Percentiles rank a stretch among this genome's conserved stretches.
Conservation (phyloP, 2,888 invertebrate species). For the Lycocerus yunnanus region DNA sequence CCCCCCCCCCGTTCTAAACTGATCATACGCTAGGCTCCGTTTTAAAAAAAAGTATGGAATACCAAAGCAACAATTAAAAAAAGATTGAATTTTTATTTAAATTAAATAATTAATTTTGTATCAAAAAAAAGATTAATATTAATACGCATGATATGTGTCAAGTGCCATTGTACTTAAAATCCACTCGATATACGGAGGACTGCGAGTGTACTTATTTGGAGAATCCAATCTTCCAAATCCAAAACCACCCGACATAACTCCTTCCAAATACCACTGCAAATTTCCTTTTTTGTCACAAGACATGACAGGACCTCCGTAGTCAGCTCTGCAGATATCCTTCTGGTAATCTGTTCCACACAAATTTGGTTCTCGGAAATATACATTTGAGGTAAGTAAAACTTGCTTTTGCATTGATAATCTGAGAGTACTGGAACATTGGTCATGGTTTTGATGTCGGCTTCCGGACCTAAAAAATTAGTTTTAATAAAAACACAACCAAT, state of each 20-base stretch:
- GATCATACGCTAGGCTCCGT: too few species aligned
- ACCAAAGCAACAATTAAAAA: too few species aligned
- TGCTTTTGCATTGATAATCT: background rate
- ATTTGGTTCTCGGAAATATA: background rate
- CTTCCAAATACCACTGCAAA: slow-evolving; percentile 48
- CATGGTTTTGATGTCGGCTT: background rate
- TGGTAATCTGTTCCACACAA: background rate
- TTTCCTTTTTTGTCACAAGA: slow-evolving; percentile 23
- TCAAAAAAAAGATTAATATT: background rate
- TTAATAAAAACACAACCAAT: background rate
- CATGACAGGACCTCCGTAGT: slow-evolving; percentile 77
- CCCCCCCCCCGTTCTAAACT: too few species aligned
- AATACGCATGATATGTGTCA: background rate
- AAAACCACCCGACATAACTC: slow-evolving; percentile 89
- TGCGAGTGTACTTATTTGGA: slow-evolving; percentile 83
- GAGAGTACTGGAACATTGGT: background rate
- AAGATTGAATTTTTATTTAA: too few species aligned
- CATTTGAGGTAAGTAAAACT: background rate
- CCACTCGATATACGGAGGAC: slow-evolving; percentile 80
- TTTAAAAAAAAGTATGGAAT: too few species aligned
- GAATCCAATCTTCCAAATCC: slow-evolving; percentile 83
- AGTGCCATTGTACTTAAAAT: slow-evolving; percentile 64
- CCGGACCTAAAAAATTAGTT: background rate
- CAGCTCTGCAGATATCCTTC: slow-evolving; percentile 54
- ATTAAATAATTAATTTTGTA: background rate